A percentile compares a stretch with the other conserved stretches of the same genome.
Evolutionary conservation across 2,888 invertebrate genomes (phyloP).

Genomic region (Gerosis bhagava): DNA sequence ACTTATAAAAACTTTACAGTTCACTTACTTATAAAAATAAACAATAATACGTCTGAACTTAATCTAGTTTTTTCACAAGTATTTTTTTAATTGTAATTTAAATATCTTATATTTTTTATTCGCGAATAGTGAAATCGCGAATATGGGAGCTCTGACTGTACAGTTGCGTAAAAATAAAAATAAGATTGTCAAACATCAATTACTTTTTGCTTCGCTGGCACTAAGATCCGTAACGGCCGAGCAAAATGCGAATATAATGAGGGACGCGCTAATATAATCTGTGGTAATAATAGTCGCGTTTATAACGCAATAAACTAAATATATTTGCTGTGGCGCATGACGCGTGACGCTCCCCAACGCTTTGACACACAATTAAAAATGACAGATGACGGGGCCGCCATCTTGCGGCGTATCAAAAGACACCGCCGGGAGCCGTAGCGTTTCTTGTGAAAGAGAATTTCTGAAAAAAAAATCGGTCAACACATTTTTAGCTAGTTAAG

Average conservation of each 20-base stretch:
- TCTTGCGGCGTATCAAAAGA: slow-evolving; percentile 61
- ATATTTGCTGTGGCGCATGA: slow-evolving; percentile 67
- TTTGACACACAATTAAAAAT: slow-evolving; percentile 80
- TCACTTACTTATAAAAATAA: no score
- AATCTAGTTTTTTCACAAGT: no score
- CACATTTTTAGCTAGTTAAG: slow-evolving; percentile 63
- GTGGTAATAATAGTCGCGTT: slow-evolving; percentile 63
- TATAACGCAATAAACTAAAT: slow-evolving; percentile 78
- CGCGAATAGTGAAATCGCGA: no score
- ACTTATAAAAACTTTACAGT: no score
- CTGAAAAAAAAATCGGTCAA: slow-evolving; percentile 54
- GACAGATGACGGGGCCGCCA: slow-evolving; percentile 74
- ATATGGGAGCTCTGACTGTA: no score
- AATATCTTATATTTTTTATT: no score
- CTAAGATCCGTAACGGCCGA: slow-evolving; percentile 36
- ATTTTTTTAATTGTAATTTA: no score
- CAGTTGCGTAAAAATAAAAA: no score
- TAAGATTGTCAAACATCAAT: slow-evolving; percentile 1
- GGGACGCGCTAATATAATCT: slow-evolving; percentile 44
- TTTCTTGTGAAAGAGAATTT: slow-evolving; percentile 35
- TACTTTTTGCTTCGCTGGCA: slow-evolving; percentile 8
- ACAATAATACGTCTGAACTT: no score
- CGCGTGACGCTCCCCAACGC: slow-evolving; percentile 43
- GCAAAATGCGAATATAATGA: slow-evolving; percentile 62
- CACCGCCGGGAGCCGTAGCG: slow-evolving; percentile 42